Percentiles rank a stretch among this genome's conserved stretches.
Evolutionary conservation across 2,113 vertebrate genomes (phyloP).

Genomic region (Candoia aspera): DNA sequence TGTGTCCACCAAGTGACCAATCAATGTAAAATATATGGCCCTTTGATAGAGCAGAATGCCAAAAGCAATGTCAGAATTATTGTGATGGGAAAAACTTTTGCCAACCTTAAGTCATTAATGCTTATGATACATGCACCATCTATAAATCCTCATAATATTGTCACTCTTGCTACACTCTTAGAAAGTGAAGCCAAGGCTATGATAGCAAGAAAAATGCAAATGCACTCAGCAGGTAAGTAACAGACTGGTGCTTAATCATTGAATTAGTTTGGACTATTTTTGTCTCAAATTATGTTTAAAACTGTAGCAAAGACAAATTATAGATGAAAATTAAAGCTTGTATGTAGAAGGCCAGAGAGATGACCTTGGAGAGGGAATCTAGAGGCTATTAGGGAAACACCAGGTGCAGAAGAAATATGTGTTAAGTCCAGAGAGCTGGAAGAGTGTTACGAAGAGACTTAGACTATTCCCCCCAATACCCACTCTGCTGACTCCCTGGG

Average conservation of each 20-base stretch:
- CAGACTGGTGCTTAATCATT: neutral
- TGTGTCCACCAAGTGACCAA: constrained; percentile 64
- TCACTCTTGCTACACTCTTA: constrained; percentile 76
- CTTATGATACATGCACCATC: constrained; percentile 71
- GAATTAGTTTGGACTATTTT: neutral
- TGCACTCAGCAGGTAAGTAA: constrained; percentile 74
- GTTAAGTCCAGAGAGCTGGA: neutral
- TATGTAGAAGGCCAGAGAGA: neutral
- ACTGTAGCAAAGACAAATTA: neutral
- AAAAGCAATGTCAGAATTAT: constrained; percentile 77
- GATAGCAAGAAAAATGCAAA: constrained; percentile 80
- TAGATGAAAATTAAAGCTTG: neutral
- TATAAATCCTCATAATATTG: constrained; percentile 74
- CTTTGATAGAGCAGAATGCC: constrained; percentile 80
- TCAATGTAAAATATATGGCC: constrained; percentile 76
- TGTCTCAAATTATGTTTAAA: neutral
- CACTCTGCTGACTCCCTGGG: neutral
- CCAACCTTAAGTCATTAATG: constrained; percentile 81
- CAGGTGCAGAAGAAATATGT: neutral
- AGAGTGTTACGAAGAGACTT: neutral
- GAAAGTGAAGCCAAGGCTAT: constrained; percentile 80
- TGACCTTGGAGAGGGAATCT: neutral
- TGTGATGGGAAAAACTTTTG: constrained; percentile 79
- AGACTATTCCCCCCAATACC: neutral
- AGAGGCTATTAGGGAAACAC: neutral